Evolutionary conservation across 2,797 vertebrate species (phyloP).

Genomic region (Alcedo atthis): DNA sequence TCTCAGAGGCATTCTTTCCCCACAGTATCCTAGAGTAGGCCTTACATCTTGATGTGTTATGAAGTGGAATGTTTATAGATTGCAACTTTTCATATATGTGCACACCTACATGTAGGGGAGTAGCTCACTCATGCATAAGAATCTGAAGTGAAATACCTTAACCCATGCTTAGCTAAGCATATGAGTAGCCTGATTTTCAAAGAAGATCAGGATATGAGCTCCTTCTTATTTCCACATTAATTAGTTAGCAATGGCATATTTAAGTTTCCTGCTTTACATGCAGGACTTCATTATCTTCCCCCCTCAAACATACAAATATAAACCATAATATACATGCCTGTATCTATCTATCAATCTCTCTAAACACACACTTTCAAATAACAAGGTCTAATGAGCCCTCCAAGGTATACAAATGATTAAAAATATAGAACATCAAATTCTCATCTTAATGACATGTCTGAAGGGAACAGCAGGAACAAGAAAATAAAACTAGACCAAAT

Average conservation of each 20-base stretch:
- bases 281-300: not conserved
- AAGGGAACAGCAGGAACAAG: constrained; percentile 20
- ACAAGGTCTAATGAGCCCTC: constrained; percentile 10
- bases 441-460: constrained; percentile 21
- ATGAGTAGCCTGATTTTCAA: not conserved
- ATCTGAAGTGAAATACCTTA: not conserved
- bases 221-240: not conserved
- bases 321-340: not conserved
- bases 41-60: not conserved
- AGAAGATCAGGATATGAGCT: not conserved
- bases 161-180: not conserved
- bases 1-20: not conserved
- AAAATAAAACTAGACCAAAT: constrained; percentile 65
- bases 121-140: not conserved
- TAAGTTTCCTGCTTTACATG: not conserved
- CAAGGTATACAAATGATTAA: constrained; percentile 24
- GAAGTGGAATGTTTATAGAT: not conserved
- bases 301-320: not conserved
- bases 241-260: not conserved
- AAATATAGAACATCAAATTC: constrained; percentile 48
- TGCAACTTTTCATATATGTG: not conserved
- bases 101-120: not conserved
- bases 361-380: not conserved
- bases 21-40: not conserved
- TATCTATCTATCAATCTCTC: not conserved